Evolutionary conservation across 2,888 invertebrate species (phyloP), one percentile per base, ranked within the genome.

Genomic region (Onthophagus sagittarius): DNA sequence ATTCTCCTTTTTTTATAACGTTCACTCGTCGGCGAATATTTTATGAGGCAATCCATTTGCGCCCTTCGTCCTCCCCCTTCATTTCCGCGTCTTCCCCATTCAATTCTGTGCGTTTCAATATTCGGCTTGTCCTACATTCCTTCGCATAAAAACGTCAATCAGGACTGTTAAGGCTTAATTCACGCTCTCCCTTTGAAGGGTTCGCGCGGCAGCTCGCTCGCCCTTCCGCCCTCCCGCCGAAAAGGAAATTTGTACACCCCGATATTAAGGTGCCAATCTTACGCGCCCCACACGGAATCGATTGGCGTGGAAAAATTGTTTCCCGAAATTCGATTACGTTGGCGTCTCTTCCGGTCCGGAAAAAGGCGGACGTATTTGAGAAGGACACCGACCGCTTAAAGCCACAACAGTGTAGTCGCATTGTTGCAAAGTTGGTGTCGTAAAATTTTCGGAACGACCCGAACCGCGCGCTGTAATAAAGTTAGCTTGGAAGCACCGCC

Each of bases 371-470:
- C 7, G 39, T 7, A 53, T 53, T 53, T 4, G 39, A 23, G 39
- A 53, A 53, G 39, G 39, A 53, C 39, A 53, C 9, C 39, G 39
- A 53, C 39, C 39, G 39, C 11, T 53, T 53, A 53, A 53, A 53
- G 39, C 39, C 6, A 53, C 39, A 53, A 67, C 67, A 67, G n/a
- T 67, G 67, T 67, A 23, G 67, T 67, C 67, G 32, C 31, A 67
- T 67, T 67, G 67, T 67, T 67, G 67, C 67, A 67, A 67, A 67
- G 67, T 67, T 67, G 31, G 67, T 32, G 67, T 67, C 67, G 67
- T 67, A 67, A 67, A 67, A 67, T 67, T 67, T 67, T 67, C 32
- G 67, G 67, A 67, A 67, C 67, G 67, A 67, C 67, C 67, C 31
- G 32, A 67, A 67, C 67, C 67, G 67, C 67, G 31, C 31, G n/a